Conservation (phyloP, 2,888 invertebrate genomes). For the Polyommatus iphigenia region DNA sequence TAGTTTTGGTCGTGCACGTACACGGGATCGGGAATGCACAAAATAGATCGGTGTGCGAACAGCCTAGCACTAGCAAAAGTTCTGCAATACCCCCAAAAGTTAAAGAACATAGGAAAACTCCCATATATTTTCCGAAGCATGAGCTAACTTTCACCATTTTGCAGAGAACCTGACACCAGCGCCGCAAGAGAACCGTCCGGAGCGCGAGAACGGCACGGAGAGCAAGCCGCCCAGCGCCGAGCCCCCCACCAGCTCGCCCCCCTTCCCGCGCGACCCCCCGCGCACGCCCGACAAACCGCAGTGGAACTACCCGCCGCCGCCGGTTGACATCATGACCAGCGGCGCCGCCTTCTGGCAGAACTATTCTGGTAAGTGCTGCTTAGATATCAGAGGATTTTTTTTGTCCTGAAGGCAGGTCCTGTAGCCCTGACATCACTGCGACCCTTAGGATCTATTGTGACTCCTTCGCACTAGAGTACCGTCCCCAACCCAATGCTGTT, state of each 20-base stretch:
- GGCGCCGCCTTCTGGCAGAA: constrained; percentile 95
- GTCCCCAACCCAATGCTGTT: no score
- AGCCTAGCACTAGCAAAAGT: not conserved
- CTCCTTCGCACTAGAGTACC: no score
- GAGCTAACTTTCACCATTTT: constrained; percentile 29
- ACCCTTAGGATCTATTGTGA: no score
- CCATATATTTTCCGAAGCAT: not conserved
- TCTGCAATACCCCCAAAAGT: not conserved
- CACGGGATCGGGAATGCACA: not conserved
- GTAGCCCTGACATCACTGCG: no score
- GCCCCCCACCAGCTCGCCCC: constrained; percentile 69
- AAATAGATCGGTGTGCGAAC: no score
- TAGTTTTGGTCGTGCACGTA: not conserved
- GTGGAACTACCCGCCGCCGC: constrained; percentile 77
- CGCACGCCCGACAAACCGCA: constrained; percentile 76
- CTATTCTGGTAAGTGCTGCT: constrained; percentile 87
- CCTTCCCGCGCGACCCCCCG: constrained; percentile 70
- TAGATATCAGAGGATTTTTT: no score
- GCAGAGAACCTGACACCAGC: constrained; percentile 66
- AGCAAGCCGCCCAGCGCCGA: constrained; percentile 73
- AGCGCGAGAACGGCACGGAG: constrained; percentile 72
- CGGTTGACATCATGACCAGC: constrained; percentile 89
- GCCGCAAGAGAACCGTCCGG: constrained; percentile 64
- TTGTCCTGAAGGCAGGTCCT: no score
- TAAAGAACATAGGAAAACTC: no score